Evolutionary conservation across 2,113 vertebrate species (phyloP).

Genomic region (Isichthys henryi): DNA sequence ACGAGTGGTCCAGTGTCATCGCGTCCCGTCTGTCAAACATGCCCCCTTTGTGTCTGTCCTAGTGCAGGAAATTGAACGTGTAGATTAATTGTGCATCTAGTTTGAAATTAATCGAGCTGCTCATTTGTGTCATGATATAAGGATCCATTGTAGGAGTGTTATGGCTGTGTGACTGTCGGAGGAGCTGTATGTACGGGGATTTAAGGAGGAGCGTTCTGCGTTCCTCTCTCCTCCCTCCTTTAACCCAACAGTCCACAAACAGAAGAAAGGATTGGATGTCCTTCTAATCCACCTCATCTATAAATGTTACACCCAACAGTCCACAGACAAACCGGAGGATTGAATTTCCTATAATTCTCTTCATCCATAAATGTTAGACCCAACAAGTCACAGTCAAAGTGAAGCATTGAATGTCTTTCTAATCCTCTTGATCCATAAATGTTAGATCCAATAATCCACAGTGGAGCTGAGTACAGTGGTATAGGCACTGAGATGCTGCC

Average conservation of each 20-base stretch:
- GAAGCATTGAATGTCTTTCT: background rate
- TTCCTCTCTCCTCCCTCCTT: background rate
- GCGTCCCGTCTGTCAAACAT: background rate
- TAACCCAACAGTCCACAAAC: background rate
- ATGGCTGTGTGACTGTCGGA: background rate
- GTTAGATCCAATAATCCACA: background rate
- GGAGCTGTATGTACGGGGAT: background rate
- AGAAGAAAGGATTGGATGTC: background rate
- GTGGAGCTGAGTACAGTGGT: background rate
- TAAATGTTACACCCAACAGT: background rate
- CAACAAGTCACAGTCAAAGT: background rate
- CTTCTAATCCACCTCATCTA: background rate
- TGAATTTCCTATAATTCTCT: background rate
- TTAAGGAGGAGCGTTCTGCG: background rate
- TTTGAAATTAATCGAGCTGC: background rate
- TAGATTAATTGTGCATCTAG: background rate
- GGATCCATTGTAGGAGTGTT: background rate
- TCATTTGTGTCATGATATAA: background rate
- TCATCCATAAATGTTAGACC: slow-evolving; percentile 10
- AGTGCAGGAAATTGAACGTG: background rate
- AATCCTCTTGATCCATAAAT: slow-evolving; percentile 2
- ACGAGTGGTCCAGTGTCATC: background rate
- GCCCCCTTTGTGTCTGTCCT: background rate
- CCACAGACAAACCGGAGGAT: background rate
- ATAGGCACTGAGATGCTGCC: background rate